Evolutionary conservation across 1,140 invertebrate species (phyloP), one percentile per base, ranked within the genome.

Genomic region (Pachyrhynchus sulphureomaculatus): DNA sequence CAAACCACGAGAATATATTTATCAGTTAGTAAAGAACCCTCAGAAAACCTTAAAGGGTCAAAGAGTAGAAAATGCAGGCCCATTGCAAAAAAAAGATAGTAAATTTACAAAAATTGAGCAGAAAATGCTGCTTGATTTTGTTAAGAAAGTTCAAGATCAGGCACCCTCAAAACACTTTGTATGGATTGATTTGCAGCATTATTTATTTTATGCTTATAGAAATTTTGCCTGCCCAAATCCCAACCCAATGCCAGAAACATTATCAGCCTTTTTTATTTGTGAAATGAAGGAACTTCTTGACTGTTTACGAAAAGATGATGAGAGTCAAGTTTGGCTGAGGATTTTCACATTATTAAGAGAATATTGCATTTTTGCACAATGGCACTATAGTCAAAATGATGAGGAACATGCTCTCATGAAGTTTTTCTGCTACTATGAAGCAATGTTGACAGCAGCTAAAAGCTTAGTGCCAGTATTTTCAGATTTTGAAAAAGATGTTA

Each of bases 161-260:
- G 55, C 64, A 33, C 67, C 72, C 9, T 36, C 59, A 49, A 52
- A 57, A 21, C 55, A 67, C 20, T 62, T 68, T 41, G 47, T 65
- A 5, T 74, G 72, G 72, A 65, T 68, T 33, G 71, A 67, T 49
- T 56, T 74, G 18, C 69, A 72, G 10, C 72, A 74, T 67, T 72
- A 70, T 47, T 55, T 72, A 42, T 67, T 68, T 66, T 74, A 68
- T 65, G 49, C 68, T 20, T 74, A 74, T 65, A 59, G 72, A 42
- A 68, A 72, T 51, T 71, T 72, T 59, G 60, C 68, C 33, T 66
- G 66, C 21, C 37, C 17, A 17, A 62, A 60, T 58, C 69, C 69
- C 2, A 66, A 69, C 20, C 42, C 60, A 18, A 56, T 59, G 9
- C 39, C 41, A 13, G 64, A 69, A 34, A 57, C 47, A 9, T 34